Base-by-base conservation (phyloP, 2,113 vertebrate genomes). In the Xyliphius kryptos region DNA sequence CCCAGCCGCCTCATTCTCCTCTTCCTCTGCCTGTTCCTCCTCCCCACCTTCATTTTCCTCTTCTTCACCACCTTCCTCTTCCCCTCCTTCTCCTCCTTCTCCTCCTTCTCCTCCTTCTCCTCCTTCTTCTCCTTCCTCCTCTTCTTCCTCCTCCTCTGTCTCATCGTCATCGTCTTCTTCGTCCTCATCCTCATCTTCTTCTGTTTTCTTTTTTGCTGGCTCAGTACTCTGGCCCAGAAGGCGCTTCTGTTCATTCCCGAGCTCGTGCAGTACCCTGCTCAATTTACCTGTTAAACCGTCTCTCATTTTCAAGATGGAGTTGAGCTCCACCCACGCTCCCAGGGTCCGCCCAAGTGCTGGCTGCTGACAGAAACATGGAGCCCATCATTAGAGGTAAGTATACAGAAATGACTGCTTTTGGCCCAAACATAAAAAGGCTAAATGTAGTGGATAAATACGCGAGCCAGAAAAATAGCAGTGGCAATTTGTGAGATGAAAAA, bases 151-250 rank as follows among this genome's bases (percentile, higher is more conserved):
- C 0, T 85, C 80, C 0, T 85, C 80, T 0, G 83, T 80, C 0
- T 84, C 81, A 0, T 84, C 84, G 0, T 85, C 82, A 0, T 85
- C 83, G 0, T 85, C 82, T 0, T 85, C 82, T 0, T 84, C 81
- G 0, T 85, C 78, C 0, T 81, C 78, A 0, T 81, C 81, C 0
- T 83, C 80, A 0, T 80, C 75, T 0, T 81, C 74, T 0, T 77
- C 71, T 0, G 80, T 77, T 0, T 79, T 80, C 0, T 72, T 76
- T 0, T 77, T 79, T 0, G 76, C 79, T 0, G 79, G 77, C 0
- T 81, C 77, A 0, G 76, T 79, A 0, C 67, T 68, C 9, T 76
- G 16, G 70, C 69, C 80, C 76, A 81, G 70, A 41, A 86, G 77
- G 15, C 69, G 63, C 12, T 9, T 73, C 68, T 83, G 85, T 17